Evolutionary conservation across 2,888 invertebrate species (phyloP).

Genomic region (Watsonalla cultraria): DNA sequence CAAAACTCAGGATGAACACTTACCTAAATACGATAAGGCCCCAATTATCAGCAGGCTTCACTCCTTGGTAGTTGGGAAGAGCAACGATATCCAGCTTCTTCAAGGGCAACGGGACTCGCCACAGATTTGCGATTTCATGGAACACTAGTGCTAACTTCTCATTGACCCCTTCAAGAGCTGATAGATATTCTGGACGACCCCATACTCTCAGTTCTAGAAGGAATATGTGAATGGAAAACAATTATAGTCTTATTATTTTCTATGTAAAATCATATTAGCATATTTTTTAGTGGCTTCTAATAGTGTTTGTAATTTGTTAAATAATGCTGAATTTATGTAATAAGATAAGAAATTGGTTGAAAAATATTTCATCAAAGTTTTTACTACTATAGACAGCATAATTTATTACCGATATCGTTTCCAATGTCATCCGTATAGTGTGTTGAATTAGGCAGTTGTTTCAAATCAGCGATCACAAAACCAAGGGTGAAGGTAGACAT

Average conservation of each 20-base stretch:
- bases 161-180: slow-evolving; percentile 77
- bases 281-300: too few relatives aligned
- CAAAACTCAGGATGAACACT: slow-evolving; percentile 21
- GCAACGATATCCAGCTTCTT: slow-evolving; percentile 85
- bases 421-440: slow-evolving; percentile 44
- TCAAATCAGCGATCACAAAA: slow-evolving; percentile 83
- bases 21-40: slow-evolving; percentile 89
- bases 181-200: slow-evolving; percentile 81
- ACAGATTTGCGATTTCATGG: slow-evolving; percentile 79
- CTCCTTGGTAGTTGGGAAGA: slow-evolving; percentile 83
- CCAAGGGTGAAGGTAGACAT: slow-evolving; percentile 89
- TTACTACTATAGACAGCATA: not conserved
- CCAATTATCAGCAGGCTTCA: slow-evolving; percentile 88
- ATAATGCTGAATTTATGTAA: too few relatives aligned
- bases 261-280: too few relatives aligned
- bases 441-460: slow-evolving; percentile 48
- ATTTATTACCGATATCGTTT: slow-evolving; percentile 45
- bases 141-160: slow-evolving; percentile 79
- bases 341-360: too few relatives aligned
- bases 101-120: slow-evolving; percentile 82
- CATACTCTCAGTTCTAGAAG: slow-evolving; percentile 77
- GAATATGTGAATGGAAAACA: not conserved
- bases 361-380: too few relatives aligned
- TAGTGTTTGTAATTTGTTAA: too few relatives aligned
- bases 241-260: slow-evolving; percentile 11